Evolutionary conservation across 2,113 vertebrate genomes (phyloP).

Genomic region (Ochotona princeps): DNA sequence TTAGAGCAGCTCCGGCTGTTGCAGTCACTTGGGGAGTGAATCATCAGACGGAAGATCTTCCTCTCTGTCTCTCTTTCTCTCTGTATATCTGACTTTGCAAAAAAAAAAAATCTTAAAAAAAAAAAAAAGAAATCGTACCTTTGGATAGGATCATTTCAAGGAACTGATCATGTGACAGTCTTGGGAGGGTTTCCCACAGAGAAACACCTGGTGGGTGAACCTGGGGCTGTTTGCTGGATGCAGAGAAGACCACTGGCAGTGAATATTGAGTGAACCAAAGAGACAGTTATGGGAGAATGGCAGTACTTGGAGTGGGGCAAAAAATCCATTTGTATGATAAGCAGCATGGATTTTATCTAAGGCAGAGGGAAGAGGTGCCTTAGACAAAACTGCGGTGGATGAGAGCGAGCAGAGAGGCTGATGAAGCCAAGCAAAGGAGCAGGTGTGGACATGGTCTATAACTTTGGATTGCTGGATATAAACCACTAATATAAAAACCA

Average conservation of each 20-base stretch:
- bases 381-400: too few relatives aligned
- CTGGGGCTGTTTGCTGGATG: background rate
- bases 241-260: background rate
- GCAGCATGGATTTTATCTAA: background rate
- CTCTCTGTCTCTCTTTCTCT: too few relatives aligned
- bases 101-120: too few relatives aligned
- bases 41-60: too few relatives aligned
- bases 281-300: background rate
- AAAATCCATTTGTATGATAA: background rate
- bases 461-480: background rate
- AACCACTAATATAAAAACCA: background rate
- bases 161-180: background rate
- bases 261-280: background rate
- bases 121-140: background rate
- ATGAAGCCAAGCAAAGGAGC: background rate
- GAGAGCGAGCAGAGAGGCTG: background rate
- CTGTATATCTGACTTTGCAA: too few relatives aligned
- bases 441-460: background rate
- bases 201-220: background rate
- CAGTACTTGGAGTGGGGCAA: background rate
- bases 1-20: too few relatives aligned
- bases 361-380: background rate
- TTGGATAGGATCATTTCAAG: background rate
- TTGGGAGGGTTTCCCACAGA: background rate
- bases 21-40: too few relatives aligned